Percentiles rank a stretch among this genome's conserved stretches.
Conservation (phyloP, 2,888 invertebrate genomes). For the Macrosoma leucophasiata region DNA sequence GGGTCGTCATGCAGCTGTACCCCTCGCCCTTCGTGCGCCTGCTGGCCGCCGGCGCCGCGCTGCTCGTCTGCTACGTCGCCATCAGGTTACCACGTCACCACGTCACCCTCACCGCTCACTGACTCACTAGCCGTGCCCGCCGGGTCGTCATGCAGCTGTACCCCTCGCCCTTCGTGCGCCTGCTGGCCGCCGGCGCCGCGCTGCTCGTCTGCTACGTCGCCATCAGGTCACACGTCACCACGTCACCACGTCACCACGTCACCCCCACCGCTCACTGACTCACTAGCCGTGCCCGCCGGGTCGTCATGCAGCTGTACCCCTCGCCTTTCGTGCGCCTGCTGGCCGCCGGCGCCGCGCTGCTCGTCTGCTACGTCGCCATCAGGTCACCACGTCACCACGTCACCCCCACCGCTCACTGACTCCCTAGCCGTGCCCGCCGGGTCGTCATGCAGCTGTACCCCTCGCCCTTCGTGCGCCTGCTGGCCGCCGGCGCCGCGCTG, state of each 20-base stretch:
- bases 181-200: conserved; percentile 86
- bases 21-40: no score
- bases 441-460: conserved; percentile 84
- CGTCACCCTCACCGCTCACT: no score
- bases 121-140: no score
- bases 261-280: conserved; percentile 87
- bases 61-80: no score
- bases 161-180: conserved; percentile 83
- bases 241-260: no score
- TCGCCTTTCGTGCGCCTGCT: conserved; percentile 85
- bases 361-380: conserved; percentile 67
- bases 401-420: neutral
- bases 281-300: conserved; percentile 37
- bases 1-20: no score
- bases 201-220: conserved; percentile 82
- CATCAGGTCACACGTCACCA: conserved; percentile 73
- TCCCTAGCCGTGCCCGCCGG: conserved; percentile 76
- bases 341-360: conserved; percentile 85
- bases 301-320: conserved; percentile 84
- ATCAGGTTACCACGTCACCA: no score
- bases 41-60: no score
- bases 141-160: no score
- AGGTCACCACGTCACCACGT: conserved; percentile 67
- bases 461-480: conserved; percentile 84
- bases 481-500: conserved; percentile 86